A percentile compares a stretch with the other conserved stretches of the same genome.
Conservation (phyloP, 64 coral and sea anemone genomes). For the Catalaphyllia jardinei region DNA sequence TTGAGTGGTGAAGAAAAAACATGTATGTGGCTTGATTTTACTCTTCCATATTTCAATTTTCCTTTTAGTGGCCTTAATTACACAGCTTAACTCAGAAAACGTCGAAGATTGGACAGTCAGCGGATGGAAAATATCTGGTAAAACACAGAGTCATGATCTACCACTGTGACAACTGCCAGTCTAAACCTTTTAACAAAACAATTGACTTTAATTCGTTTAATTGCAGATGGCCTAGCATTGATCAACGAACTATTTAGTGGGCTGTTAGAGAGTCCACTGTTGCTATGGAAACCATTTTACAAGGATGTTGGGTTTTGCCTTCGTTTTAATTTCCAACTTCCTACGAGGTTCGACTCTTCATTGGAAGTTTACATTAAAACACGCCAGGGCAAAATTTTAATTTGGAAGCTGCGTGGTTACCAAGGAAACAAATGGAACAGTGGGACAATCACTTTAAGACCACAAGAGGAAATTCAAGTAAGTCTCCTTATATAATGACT, state of each 20-base stretch:
- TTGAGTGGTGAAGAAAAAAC: no score
- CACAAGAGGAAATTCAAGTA: constrained; percentile 32
- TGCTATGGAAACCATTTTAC: constrained; percentile 63
- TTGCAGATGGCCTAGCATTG: not conserved
- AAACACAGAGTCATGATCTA: not conserved
- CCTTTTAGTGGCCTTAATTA: constrained; percentile 23
- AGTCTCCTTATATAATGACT: not conserved
- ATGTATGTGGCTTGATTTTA: no score
- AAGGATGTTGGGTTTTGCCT: constrained; percentile 50
- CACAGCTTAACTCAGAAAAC: not conserved
- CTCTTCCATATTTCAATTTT: not conserved
- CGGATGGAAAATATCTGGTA: constrained; percentile 7
- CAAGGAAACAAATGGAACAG: constrained; percentile 45
- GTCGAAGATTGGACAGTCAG: constrained; percentile 2
- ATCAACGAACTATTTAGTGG: not conserved
- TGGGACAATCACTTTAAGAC: constrained; percentile 4
- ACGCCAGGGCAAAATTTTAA: not conserved
- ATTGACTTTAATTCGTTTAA: not conserved
- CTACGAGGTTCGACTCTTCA: not conserved
- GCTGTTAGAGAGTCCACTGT: constrained; percentile 21
- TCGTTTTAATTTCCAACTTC: constrained; percentile 49
- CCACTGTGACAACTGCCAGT: not conserved
- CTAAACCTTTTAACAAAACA: no score
- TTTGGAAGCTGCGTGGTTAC: constrained; percentile 59
- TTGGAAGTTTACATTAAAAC: constrained; percentile 27